Conservation (phyloP, 1,140 invertebrate genomes). For the Ruditapes philippinarum region DNA sequence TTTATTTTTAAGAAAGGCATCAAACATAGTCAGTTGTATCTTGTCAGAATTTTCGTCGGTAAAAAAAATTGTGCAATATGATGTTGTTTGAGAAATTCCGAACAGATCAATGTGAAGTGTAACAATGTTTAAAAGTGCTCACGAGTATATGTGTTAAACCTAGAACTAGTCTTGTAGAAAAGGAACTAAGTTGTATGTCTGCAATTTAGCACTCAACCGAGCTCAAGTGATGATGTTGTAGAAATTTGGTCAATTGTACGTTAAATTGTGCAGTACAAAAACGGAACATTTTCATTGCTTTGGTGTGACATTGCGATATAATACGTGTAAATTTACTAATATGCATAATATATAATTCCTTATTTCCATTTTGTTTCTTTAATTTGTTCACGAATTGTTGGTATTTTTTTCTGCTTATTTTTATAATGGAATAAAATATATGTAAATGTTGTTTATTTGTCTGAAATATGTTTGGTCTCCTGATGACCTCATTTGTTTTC, state of each 20-base stretch:
- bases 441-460: background rate
- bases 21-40: conserved; percentile 15
- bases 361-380: conserved; percentile 3
- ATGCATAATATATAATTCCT: conserved; percentile 43
- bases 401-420: background rate
- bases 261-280: background rate
- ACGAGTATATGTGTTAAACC: conserved; percentile 16
- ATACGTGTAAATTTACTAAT: conserved; percentile 31
- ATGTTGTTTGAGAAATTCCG: background rate
- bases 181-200: background rate
- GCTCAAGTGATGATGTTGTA: background rate
- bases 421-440: background rate
- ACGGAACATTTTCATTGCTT: conserved; percentile 1
- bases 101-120: background rate
- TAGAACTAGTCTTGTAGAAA: conserved; percentile 28
- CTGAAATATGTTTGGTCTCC: no score
- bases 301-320: conserved; percentile 9
- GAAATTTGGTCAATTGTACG: background rate
- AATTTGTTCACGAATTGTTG: conserved; percentile 1
- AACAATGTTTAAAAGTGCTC: conserved; percentile 36
- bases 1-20: conserved; percentile 1
- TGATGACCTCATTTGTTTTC: no score
- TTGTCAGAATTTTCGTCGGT: conserved; percentile 23
- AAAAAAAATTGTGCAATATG: conserved; percentile 43
- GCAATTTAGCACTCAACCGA: background rate